These are phyloP conservation scores for Philonicus albiceps DNA, from an alignment of 2,888 invertebrate species.

Conservation along the genomic window DNA sequence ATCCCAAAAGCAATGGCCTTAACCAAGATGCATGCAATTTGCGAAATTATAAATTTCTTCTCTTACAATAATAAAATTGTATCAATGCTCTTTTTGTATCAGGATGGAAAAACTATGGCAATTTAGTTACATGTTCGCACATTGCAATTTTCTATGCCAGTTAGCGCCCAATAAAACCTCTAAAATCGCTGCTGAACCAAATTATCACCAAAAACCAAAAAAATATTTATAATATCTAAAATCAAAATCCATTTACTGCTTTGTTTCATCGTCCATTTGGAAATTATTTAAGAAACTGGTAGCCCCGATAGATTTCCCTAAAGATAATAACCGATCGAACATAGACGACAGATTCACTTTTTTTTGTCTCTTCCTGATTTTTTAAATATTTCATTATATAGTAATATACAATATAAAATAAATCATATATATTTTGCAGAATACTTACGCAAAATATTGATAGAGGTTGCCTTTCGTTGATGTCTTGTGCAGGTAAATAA, in stretches of 20 bases:
- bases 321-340: conserved; percentile 40
- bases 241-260: conserved; percentile 24
- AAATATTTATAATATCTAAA: neutral
- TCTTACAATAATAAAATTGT: too few relatives aligned
- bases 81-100: too few relatives aligned
- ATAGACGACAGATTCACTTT: conserved; percentile 31
- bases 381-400: neutral
- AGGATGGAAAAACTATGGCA: too few relatives aligned
- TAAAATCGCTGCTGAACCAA: neutral
- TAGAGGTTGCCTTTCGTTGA: conserved; percentile 50
- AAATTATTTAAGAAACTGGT: neutral
- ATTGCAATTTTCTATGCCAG: neutral
- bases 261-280: conserved; percentile 13
- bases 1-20: conserved; percentile 16
- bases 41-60: neutral
- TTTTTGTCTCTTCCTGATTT: conserved; percentile 11
- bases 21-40: neutral
- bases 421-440: neutral
- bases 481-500: conserved; percentile 49
- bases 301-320: conserved; percentile 37
- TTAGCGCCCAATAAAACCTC: neutral
- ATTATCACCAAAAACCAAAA: conserved; percentile 5
- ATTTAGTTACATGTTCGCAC: neutral
- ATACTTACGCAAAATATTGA: conserved; percentile 49
- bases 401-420: neutral